Percentiles rank a stretch among this genome's conserved stretches.
Evolutionary conservation across 2,113 vertebrate genomes (phyloP).

Genomic region (Centropus bengalensis): DNA sequence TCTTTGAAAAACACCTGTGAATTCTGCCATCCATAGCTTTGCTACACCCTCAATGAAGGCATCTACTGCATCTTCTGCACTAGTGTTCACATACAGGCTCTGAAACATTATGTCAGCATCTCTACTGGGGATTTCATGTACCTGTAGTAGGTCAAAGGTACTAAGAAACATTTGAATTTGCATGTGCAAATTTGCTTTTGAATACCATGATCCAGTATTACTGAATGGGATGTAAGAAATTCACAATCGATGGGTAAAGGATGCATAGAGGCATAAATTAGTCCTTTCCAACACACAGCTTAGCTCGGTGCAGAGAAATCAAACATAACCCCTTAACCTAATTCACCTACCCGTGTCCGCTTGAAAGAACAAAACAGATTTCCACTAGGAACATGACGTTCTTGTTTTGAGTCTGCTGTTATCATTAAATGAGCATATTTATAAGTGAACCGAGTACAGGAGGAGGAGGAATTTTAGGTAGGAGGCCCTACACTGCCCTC

Average conservation of each 20-base stretch:
- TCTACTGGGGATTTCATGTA: neutral
- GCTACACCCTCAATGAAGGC: neutral
- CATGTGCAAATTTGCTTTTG: neutral
- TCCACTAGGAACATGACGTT: neutral
- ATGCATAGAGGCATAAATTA: neutral
- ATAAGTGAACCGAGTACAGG: neutral
- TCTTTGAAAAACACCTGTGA: neutral
- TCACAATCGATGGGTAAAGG: neutral
- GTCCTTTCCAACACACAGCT: neutral
- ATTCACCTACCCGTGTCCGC: neutral
- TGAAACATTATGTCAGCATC: neutral
- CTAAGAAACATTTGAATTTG: neutral
- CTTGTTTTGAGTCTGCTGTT: neutral
- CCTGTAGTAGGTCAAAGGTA: neutral
- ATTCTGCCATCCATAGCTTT: neutral
- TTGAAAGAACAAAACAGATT: neutral
- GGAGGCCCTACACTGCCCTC: neutral
- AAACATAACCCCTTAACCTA: neutral
- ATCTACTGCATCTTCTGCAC: neutral
- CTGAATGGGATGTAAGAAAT: neutral
- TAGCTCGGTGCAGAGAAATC: neutral
- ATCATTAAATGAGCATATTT: neutral
- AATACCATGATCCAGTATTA: neutral
- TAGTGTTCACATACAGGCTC: neutral
- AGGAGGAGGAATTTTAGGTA: constrained; percentile 4